Evolutionary conservation across 2,888 invertebrate genomes (phyloP), one percentile per base, ranked within the genome.

Genomic region (Drosophila paranaensis): DNA sequence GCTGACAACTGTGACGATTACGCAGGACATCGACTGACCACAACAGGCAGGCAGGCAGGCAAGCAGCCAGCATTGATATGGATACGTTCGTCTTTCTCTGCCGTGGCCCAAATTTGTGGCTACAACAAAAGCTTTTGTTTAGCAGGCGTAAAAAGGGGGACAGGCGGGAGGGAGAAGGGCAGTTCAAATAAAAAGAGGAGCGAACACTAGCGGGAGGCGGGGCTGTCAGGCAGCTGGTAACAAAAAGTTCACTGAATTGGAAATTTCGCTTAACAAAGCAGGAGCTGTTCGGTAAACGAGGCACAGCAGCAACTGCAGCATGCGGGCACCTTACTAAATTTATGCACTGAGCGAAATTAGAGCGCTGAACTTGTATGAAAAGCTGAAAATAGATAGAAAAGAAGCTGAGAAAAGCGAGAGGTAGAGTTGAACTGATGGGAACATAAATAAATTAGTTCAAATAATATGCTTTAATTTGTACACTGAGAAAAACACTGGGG

Each of bases 161-260:
- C 50, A 30, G 48, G 27, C 30, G n/a, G n/a, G 45, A 10, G 11
- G 45, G 39, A n/a, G 39, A 20, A 46, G 57, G 10, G 37, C 11
- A 20, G 35, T 46, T 70, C 57, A 33, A 50, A 33, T 16, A 33
- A 50, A 50, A 33, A 16, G 20, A 13, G 20, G 50, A 35, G 50
- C 8, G 16, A 13, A 11, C 8, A 14, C 6, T 16, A 20, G 33
- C 20, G 20, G 20, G 16, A 39, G 6, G 40, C 20, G 33, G 33
- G 25, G 35, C 48, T 16, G 71, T 67, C 62, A 66, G 58, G 70
- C 71, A 78, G 55, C 77, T 71, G 78, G 67, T 50, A 76, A 75
- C 87, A 87, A 85, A 87, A 77, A 73, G 86, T 83, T 86, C 88
- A 88, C 74, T 86, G 86, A 86, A 77, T 86, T 85, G 86, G 88